These are phyloP conservation scores for Peromyscus attwateri DNA, from an alignment of 2,797 vertebrate species.

Conservation along the genomic window DNA sequence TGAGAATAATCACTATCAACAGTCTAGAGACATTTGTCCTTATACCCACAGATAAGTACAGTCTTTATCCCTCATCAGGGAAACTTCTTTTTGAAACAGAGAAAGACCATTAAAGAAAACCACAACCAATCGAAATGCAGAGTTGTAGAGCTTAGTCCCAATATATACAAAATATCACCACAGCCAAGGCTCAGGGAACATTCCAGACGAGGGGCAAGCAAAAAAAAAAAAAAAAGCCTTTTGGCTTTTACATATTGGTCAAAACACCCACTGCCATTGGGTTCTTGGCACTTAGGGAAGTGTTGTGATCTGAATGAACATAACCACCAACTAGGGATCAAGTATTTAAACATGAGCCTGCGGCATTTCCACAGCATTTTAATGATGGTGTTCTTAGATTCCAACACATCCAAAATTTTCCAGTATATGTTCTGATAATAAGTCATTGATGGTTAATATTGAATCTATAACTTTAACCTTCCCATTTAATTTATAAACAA, in stretches of 20 bases:
- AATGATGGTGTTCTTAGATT: not conserved
- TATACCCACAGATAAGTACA: too few species aligned
- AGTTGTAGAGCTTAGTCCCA: not conserved
- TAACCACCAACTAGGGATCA: too few species aligned
- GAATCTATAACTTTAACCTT: not conserved
- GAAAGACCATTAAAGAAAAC: not conserved
- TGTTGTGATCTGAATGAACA: not conserved
- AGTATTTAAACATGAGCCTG: not conserved
- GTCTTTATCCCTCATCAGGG: not conserved
- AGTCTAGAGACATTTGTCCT: not conserved
- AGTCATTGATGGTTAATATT: not conserved
- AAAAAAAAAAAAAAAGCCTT: too few species aligned
- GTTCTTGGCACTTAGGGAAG: not conserved
- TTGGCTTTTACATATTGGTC: not conserved
- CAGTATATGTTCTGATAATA: not conserved
- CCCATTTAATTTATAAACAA: not conserved
- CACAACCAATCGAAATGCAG: not conserved
- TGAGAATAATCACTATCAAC: not conserved
- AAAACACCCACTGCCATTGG: rapidly evolving
- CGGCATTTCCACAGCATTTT: not conserved
- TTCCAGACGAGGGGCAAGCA: not conserved
- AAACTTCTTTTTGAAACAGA: not conserved
- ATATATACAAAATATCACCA: not conserved
- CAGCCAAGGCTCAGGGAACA: not conserved
- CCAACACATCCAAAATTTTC: not conserved